Evolutionary conservation across 2,113 vertebrate species (phyloP).

Genomic region (Urocolius indicus): DNA sequence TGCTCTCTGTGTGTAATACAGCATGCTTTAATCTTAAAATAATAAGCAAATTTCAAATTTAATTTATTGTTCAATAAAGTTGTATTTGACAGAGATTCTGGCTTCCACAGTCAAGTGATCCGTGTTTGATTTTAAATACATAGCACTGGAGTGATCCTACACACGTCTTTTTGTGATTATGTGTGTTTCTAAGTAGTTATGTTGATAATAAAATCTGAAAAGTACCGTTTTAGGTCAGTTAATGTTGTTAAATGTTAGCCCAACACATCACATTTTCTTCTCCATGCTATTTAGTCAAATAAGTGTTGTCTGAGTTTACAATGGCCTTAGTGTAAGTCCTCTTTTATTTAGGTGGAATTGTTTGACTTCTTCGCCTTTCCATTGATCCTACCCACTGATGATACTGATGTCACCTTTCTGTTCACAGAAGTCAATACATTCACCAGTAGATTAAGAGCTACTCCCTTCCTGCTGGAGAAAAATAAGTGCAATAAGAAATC

Average conservation of each 20-base stretch:
- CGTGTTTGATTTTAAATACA: slow-evolving; percentile 31
- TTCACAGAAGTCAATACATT: not conserved
- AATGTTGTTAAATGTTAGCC: not conserved
- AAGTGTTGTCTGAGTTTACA: not conserved
- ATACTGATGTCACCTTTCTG: not conserved
- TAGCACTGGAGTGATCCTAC: not conserved
- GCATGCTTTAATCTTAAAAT: slow-evolving; percentile 20
- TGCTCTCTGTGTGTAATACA: not conserved
- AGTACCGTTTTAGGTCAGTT: not conserved
- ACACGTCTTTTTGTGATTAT: not conserved
- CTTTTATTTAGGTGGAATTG: not conserved
- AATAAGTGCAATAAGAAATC: not conserved
- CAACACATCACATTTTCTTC: not conserved
- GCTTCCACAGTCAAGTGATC: not conserved
- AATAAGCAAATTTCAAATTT: slow-evolving; percentile 9
- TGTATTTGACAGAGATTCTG: slow-evolving; percentile 3
- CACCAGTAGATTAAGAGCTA: not conserved
- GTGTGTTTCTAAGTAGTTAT: not conserved
- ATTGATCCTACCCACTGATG: not conserved
- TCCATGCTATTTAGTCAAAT: not conserved
- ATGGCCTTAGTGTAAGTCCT: not conserved
- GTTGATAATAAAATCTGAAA: not conserved
- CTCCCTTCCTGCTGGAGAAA: not conserved
- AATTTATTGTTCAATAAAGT: slow-evolving; percentile 18
- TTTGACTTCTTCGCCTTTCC: not conserved